Percentiles rank a stretch among this genome's conserved stretches.
Evolutionary conservation across 1,140 invertebrate species (phyloP).

Genomic region (Thaumatotibia leucotreta): DNA sequence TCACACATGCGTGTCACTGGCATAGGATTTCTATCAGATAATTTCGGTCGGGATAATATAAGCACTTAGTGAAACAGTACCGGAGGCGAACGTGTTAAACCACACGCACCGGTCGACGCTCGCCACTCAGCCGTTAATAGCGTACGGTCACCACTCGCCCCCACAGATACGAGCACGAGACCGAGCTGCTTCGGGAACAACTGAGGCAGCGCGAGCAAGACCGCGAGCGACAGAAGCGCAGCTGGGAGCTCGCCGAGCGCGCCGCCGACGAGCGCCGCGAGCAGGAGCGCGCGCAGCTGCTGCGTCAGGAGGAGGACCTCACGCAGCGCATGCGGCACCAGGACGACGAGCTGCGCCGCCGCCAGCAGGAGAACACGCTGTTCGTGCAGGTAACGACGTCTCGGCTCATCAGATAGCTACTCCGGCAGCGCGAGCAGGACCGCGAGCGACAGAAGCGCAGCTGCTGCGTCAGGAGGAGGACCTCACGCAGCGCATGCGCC

Average conservation of each 20-base stretch:
- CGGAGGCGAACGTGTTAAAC: too few species aligned
- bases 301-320: conserved; percentile 86
- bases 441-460: too few species aligned
- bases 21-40: too few species aligned
- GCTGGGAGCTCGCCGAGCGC: conserved; percentile 91
- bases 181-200: conserved; percentile 78
- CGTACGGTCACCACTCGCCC: too few species aligned
- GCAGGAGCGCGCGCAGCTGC: conserved; percentile 83
- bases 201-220: conserved; percentile 90
- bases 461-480: conserved; percentile 85
- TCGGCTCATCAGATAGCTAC: neutral
- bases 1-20: too few species aligned
- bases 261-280: conserved; percentile 89
- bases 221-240: conserved; percentile 89
- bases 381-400: conserved; percentile 82
- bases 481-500: conserved; percentile 85
- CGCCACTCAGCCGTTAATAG: too few species aligned
- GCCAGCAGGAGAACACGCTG: conserved; percentile 88
- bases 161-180: conserved; percentile 71
- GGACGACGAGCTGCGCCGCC: conserved; percentile 88
- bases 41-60: too few species aligned
- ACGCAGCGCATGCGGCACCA: conserved; percentile 84
- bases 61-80: too few species aligned
- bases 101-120: too few species aligned
- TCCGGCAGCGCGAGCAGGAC: conserved; percentile 86